A percentile compares a stretch with the other conserved stretches of the same genome.
These are phyloP conservation scores for Conger conger DNA, from an alignment of 2,113 vertebrate genomes.

Conservation along the genomic window DNA sequence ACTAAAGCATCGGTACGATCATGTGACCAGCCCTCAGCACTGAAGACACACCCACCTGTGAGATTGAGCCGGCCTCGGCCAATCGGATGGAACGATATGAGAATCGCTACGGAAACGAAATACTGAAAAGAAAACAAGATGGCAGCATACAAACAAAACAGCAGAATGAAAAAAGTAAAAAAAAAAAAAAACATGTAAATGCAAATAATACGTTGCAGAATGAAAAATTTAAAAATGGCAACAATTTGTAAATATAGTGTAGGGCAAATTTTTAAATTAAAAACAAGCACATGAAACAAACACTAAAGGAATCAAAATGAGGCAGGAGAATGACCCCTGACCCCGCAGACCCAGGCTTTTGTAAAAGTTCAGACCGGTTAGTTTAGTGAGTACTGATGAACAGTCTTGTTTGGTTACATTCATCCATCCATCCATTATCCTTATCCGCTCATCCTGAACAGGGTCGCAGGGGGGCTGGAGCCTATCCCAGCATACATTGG, in stretches of 20 bases:
- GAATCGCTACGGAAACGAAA: conserved; percentile 67
- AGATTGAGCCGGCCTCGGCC: conserved; percentile 55
- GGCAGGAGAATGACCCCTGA: not conserved
- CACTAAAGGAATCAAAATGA: not conserved
- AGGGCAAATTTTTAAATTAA: not conserved
- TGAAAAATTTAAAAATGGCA: conserved; percentile 39
- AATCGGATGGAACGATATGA: conserved; percentile 71
- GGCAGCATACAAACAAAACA: conserved; percentile 62
- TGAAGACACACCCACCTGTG: conserved; percentile 58
- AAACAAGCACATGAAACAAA: not conserved
- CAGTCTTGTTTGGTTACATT: not conserved
- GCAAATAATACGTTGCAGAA: conserved; percentile 39
- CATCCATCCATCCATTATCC: no score
- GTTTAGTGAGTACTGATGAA: not conserved
- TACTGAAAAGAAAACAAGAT: conserved; percentile 73
- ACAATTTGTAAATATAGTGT: conserved; percentile 12
- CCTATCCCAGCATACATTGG: no score
- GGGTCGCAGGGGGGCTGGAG: no score
- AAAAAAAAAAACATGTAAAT: conserved; percentile 60
- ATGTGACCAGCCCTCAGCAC: not conserved
- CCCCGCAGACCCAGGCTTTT: not conserved
- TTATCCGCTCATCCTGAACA: no score
- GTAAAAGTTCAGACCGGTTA: no score
- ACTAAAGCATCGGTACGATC: not conserved
- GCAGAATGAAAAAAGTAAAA: conserved; percentile 36